phyloP scores from a whole-genome alignment of 2,888 invertebrate genomes.

The Napeogenes inachia region DNA sequence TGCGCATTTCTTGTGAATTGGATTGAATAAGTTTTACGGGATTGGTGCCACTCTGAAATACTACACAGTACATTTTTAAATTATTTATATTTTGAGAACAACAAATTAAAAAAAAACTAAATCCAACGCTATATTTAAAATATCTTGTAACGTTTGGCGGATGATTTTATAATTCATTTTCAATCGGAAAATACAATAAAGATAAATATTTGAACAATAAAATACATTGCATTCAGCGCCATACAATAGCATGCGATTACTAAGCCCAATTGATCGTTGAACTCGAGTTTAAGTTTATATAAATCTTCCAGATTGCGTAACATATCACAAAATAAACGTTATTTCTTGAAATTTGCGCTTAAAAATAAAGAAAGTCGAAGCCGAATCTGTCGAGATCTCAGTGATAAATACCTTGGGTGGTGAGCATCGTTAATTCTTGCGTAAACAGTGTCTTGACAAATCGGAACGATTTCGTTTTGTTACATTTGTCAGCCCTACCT shows the following conservation, averaged over 20 bases:
- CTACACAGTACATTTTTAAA: not conserved
- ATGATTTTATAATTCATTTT: no score
- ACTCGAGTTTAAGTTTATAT: constrained; percentile 5
- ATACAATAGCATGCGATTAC: no score
- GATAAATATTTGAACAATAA: no score
- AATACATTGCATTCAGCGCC: no score
- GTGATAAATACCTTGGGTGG: constrained; percentile 39
- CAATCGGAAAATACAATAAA: no score
- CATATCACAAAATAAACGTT: constrained; percentile 19
- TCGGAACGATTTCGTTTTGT: constrained; percentile 29
- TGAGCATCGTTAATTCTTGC: constrained; percentile 29
- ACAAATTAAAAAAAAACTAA: no score
- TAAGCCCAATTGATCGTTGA: no score
- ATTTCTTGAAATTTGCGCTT: constrained; percentile 28
- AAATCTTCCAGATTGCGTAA: constrained; percentile 15
- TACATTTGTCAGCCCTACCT: constrained; percentile 16
- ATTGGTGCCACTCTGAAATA: constrained; percentile 10
- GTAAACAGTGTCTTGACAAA: constrained; percentile 30
- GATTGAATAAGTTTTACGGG: not conserved
- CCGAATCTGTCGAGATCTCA: constrained; percentile 33
- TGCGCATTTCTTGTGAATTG: constrained; percentile 6
- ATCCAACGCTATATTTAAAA: no score
- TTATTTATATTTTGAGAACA: not conserved
- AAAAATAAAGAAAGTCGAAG: constrained; percentile 35
- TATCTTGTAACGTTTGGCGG: no score